A percentile compares a stretch with the other conserved stretches of the same genome.
phyloP scores from a whole-genome alignment of 1,140 invertebrate genomes.

The Helicoverpa zea region DNA sequence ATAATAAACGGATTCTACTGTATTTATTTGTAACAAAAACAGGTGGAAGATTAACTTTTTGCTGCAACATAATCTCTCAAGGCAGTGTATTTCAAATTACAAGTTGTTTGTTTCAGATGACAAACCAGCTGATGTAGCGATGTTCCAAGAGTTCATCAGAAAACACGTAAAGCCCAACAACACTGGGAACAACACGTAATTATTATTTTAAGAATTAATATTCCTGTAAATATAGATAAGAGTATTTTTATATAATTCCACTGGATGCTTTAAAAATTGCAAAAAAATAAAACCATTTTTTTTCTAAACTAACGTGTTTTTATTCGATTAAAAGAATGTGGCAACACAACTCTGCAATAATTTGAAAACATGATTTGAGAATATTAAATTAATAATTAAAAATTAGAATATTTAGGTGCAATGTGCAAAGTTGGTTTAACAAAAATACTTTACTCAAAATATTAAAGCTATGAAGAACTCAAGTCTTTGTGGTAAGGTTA shows the following conservation, averaged over 20 bases:
- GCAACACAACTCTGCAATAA: background rate
- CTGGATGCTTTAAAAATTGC: background rate
- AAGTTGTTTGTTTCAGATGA: conserved; percentile 69
- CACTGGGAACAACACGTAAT: conserved; percentile 63
- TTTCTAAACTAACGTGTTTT: conserved; percentile 17
- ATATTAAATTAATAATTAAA: too few species aligned
- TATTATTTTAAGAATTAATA: background rate
- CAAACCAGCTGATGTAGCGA: conserved; percentile 72
- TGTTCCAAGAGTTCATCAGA: conserved; percentile 77
- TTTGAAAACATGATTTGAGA: background rate
- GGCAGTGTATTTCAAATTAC: background rate
- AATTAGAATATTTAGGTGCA: background rate
- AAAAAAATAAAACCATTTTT: background rate
- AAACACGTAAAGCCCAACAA: conserved; percentile 79
- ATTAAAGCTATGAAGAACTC: background rate
- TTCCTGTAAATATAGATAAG: conserved; percentile 27
- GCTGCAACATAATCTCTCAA: background rate
- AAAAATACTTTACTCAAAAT: background rate
- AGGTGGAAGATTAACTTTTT: too few species aligned
- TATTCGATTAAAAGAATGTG: background rate
- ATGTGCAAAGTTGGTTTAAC: background rate
- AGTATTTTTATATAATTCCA: background rate
- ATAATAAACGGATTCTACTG: too few species aligned
- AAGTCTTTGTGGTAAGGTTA: background rate
- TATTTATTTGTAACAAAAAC: too few species aligned